Percentiles rank a stretch among this genome's conserved stretches.
Conservation (phyloP, 35 echinoderm and acorn worm species). For the Apostichopus californicus region DNA sequence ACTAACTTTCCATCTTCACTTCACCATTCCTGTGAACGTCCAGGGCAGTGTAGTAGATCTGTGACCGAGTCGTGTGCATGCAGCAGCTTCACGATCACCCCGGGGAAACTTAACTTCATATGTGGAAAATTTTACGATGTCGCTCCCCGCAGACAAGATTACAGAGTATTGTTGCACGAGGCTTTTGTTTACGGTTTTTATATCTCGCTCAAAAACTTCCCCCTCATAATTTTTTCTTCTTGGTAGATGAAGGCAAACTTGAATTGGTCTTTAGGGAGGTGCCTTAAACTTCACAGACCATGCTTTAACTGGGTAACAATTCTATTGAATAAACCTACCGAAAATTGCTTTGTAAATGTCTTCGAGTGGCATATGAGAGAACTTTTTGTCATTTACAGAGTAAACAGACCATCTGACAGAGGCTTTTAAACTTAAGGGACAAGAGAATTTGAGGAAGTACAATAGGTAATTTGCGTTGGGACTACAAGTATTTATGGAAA, state of each 20-base stretch:
- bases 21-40: not conserved
- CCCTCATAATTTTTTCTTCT: not conserved
- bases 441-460: not conserved
- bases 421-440: not conserved
- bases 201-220: not conserved
- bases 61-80: not conserved
- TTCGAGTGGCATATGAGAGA: not conserved
- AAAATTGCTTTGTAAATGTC: constrained; percentile 6
- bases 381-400: constrained; percentile 3
- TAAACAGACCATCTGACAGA: not conserved
- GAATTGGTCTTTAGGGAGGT: constrained; percentile 48
- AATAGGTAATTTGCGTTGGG: too few relatives aligned
- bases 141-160: not conserved
- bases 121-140: constrained; percentile 35
- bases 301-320: not conserved
- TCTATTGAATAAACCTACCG: not conserved
- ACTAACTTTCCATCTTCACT: not conserved
- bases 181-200: constrained; percentile 39
- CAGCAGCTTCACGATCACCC: constrained; percentile 28
- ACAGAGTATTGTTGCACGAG: constrained; percentile 13
- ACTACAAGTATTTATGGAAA: too few relatives aligned
- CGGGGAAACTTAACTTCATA: constrained; percentile 53
- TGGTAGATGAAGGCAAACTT: constrained; percentile 39
- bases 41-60: constrained; percentile 30
- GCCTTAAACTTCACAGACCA: constrained; percentile 5